Percentiles rank a stretch among this genome's conserved stretches.
These are phyloP conservation scores for Ophthalmolycus amberensis DNA, from an alignment of 2,113 vertebrate species.

Conservation along the genomic window DNA sequence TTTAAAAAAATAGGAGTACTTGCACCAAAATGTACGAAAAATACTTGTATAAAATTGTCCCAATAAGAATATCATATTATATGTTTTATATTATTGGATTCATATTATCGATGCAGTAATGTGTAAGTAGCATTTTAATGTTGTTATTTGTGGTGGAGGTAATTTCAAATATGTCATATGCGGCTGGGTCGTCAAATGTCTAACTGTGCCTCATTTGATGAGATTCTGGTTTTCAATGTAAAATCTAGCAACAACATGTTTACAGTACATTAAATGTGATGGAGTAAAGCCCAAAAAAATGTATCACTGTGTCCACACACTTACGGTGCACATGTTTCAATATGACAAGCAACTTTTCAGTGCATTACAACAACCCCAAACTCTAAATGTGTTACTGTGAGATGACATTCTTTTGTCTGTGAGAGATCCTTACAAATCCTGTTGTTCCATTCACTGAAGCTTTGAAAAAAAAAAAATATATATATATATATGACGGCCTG, in stretches of 20 bases:
- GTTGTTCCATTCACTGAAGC: slow-evolving; percentile 47
- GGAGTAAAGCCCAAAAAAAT: not conserved
- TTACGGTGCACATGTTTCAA: slow-evolving; percentile 5
- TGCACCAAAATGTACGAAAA: not conserved
- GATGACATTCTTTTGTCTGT: slow-evolving; percentile 34
- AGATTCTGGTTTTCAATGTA: not conserved
- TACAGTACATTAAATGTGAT: not conserved
- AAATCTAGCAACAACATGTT: not conserved
- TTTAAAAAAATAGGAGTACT: not conserved
- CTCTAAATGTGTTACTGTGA: slow-evolving; percentile 34
- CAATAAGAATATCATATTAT: not conserved
- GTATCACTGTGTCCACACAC: not conserved
- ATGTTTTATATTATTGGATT: not conserved
- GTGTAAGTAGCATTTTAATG: not conserved
- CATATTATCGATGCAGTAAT: not conserved
- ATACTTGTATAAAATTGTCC: not conserved
- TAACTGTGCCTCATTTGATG: not conserved
- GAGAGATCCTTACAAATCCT: slow-evolving; percentile 48
- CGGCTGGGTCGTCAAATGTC: not conserved
- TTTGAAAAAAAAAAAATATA: slow-evolving; percentile 38
- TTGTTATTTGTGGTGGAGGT: not conserved
- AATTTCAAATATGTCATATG: not conserved
- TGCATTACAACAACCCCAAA: not conserved
- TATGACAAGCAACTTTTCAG: slow-evolving; percentile 16
- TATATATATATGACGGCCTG: slow-evolving; percentile 41